Evolutionary conservation across 2,888 invertebrate species (phyloP).

Genomic region (Clunio marinus): DNA sequence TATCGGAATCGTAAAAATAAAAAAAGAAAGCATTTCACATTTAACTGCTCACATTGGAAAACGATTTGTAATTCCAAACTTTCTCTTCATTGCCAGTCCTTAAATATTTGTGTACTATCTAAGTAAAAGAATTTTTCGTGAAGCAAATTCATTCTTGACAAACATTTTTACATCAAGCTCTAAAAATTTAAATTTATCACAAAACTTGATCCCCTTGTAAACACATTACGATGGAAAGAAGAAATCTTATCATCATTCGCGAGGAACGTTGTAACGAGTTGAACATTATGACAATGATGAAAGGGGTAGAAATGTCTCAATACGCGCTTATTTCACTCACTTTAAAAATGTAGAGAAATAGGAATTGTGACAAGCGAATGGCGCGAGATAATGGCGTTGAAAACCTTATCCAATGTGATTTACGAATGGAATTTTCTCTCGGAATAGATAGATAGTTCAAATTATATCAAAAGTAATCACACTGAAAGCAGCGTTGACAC

Average conservation of each 20-base stretch:
- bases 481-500: too few relatives aligned
- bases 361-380: background rate
- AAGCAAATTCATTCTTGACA: background rate
- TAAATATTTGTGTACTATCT: too few relatives aligned
- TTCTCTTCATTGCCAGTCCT: too few relatives aligned
- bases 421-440: slow-evolving; percentile 20
- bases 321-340: background rate
- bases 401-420: slow-evolving; percentile 35
- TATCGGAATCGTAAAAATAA: background rate
- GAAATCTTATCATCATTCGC: background rate
- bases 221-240: slow-evolving; percentile 15
- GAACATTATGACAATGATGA: background rate
- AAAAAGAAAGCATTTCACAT: background rate
- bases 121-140: background rate
- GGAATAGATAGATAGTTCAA: background rate
- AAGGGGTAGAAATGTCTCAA: slow-evolving; percentile 4
- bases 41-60: background rate
- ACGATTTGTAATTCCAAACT: background rate
- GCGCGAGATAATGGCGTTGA: slow-evolving; percentile 35
- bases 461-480: slow-evolving; percentile 36
- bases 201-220: slow-evolving; percentile 29
- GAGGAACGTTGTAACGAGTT: background rate
- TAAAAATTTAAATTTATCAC: slow-evolving; percentile 27
- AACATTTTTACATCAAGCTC: background rate
- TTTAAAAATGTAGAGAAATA: background rate